These are phyloP conservation scores for Caenorhabditis tropicalis DNA, from an alignment of 1,140 invertebrate species.

Conservation along the genomic window DNA sequence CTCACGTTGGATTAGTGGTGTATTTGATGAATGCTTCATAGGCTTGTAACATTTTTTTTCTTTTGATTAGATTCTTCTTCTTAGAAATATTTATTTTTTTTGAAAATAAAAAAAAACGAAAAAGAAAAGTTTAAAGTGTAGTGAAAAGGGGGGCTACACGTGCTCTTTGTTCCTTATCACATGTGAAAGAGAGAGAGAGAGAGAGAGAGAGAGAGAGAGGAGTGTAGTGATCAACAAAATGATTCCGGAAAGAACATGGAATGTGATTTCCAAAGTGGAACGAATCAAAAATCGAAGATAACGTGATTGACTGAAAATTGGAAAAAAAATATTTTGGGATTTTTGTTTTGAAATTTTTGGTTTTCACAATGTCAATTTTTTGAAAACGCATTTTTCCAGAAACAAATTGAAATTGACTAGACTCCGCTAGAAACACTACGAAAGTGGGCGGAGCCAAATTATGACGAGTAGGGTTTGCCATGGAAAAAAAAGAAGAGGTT, in stretches of 20 bases:
- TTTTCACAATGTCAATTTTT: too few relatives aligned
- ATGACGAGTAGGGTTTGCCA: too few relatives aligned
- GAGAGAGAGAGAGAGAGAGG: neutral
- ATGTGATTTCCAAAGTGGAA: too few relatives aligned
- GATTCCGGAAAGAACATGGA: neutral
- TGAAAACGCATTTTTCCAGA: too few relatives aligned
- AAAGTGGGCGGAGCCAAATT: too few relatives aligned
- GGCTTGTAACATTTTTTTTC: neutral
- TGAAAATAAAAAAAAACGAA: neutral
- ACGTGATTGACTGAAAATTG: too few relatives aligned
- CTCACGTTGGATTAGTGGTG: neutral
- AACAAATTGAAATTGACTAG: too few relatives aligned
- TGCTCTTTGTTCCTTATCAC: neutral
- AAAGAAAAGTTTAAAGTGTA: neutral
- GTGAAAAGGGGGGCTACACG: neutral
- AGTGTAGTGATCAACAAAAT: neutral
- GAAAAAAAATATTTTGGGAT: too few relatives aligned
- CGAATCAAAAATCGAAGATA: too few relatives aligned
- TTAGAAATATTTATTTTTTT: neutral
- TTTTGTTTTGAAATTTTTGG: too few relatives aligned
- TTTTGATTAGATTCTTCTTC: neutral
- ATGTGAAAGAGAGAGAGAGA: neutral
- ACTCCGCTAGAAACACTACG: too few relatives aligned
- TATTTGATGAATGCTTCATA: neutral
- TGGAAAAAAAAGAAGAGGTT: too few relatives aligned